Conservation (phyloP, 2,113 vertebrate species). For the Menura novaehollandiae region DNA sequence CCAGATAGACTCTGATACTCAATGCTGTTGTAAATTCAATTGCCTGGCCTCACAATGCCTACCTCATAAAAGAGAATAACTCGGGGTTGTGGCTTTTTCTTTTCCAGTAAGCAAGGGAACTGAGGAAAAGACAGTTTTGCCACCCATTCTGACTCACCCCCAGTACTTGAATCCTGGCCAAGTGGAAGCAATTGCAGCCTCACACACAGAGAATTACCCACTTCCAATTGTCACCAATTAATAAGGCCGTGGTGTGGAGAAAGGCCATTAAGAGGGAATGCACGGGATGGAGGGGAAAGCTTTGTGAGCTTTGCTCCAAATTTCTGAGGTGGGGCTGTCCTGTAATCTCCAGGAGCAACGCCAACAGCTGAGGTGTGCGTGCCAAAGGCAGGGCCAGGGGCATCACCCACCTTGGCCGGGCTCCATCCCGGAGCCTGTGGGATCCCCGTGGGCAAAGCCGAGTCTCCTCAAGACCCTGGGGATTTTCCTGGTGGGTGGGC, state of each 20-base stretch:
- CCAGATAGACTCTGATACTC: slow-evolving; percentile 82
- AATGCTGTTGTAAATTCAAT: slow-evolving; percentile 80
- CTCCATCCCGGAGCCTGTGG: fast-evolving
- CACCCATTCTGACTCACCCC: slow-evolving; percentile 63
- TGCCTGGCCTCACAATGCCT: slow-evolving; percentile 71
- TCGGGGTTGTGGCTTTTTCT: slow-evolving; percentile 46
- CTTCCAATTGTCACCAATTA: slow-evolving; percentile 42
- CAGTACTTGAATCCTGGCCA: slow-evolving; percentile 47
- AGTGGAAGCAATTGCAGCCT: slow-evolving; percentile 54
- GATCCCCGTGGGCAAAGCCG: background rate
- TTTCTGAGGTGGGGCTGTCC: background rate
- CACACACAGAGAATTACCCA: background rate
- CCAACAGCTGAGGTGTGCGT: background rate
- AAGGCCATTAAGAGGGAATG: background rate
- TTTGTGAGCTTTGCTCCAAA: background rate
- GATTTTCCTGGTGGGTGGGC: background rate
- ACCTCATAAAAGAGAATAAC: slow-evolving; percentile 72
- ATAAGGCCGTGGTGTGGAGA: background rate
- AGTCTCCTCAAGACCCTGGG: fast-evolving
- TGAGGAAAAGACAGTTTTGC: slow-evolving; percentile 60
- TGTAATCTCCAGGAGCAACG: background rate
- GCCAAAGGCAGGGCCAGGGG: background rate
- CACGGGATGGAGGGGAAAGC: background rate
- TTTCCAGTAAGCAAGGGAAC: background rate
- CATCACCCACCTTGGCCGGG: background rate